Conservation (phyloP, 2,888 invertebrate genomes). For the Pristionchus maxplancki region DNA sequence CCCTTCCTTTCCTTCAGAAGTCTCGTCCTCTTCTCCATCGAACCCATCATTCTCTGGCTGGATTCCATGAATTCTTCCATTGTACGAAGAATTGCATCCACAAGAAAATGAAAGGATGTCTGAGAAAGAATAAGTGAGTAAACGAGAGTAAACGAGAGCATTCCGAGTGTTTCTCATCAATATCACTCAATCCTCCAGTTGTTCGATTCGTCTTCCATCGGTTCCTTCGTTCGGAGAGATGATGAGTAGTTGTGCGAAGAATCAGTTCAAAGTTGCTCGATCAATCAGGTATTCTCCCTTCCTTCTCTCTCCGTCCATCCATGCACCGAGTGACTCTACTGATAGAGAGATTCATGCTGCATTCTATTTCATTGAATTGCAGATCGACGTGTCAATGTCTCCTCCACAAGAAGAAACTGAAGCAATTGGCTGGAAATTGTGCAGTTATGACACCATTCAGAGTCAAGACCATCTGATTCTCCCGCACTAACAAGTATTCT, state of each 20-base stretch:
- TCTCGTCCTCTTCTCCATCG: not conserved
- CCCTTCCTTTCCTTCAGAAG: not conserved
- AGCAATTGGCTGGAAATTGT: constrained; percentile 17
- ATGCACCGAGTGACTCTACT: no score
- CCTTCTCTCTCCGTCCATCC: no score
- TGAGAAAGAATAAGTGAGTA: constrained; percentile 28
- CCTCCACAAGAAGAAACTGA: constrained; percentile 49
- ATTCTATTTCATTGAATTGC: not conserved
- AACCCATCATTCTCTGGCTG: constrained; percentile 26
- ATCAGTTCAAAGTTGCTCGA: not conserved
- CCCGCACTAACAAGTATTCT: not conserved
- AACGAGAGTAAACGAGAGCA: no score
- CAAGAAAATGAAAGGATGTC: constrained; percentile 36
- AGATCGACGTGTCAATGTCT: constrained; percentile 49
- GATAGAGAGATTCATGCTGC: not conserved
- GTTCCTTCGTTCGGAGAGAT: constrained; percentile 30
- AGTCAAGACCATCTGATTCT: not conserved
- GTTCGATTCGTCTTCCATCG: constrained; percentile 38
- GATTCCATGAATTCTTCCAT: constrained; percentile 45
- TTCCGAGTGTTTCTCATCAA: not conserved
- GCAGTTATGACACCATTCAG: not conserved
- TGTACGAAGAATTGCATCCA: constrained; percentile 50
- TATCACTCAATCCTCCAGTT: not conserved
- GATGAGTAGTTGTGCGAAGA: constrained; percentile 40
- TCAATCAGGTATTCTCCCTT: constrained; percentile 7